Evolutionary conservation across 2,888 invertebrate genomes (phyloP).

Genomic region (Quadriops clusia): DNA sequence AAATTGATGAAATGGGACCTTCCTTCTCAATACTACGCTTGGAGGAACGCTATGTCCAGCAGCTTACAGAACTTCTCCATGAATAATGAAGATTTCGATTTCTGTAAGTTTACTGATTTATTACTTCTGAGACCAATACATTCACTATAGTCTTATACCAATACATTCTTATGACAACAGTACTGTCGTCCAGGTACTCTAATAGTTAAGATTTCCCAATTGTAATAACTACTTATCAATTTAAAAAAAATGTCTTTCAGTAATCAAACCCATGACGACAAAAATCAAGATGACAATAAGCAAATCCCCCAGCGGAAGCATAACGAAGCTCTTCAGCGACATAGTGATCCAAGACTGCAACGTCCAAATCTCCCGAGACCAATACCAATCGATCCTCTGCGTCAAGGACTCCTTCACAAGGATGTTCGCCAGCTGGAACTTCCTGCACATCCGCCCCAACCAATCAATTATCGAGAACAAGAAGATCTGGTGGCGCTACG

Average conservation of each 20-base stretch:
- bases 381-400: slow-evolving; percentile 52
- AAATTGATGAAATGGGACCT: slow-evolving; percentile 42
- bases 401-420: slow-evolving; percentile 47
- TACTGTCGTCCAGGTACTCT: no score
- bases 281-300: slow-evolving; percentile 68
- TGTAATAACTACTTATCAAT: no score
- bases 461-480: slow-evolving; percentile 42
- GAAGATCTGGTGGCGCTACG: slow-evolving; percentile 66
- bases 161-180: no score
- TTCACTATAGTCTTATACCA: no score
- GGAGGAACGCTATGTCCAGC: slow-evolving; percentile 65
- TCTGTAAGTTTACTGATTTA: slow-evolving; percentile 62
- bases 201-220: no score
- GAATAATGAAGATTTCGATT: slow-evolving; percentile 67
- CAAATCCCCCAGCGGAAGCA: slow-evolving; percentile 39
- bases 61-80: slow-evolving; percentile 67
- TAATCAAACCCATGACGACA: slow-evolving; percentile 64
- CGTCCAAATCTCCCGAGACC: slow-evolving; percentile 56
- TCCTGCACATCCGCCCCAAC: slow-evolving; percentile 28
- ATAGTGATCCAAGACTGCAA: slow-evolving; percentile 65
- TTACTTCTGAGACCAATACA: no score
- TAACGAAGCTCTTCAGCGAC: slow-evolving; percentile 52
- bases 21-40: slow-evolving; percentile 50
- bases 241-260: no score
- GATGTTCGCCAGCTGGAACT: slow-evolving; percentile 55